A percentile compares a stretch with the other conserved stretches of the same genome.
phyloP scores from a whole-genome alignment of 2,113 vertebrate species.

The Gambusia holbrooki region DNA sequence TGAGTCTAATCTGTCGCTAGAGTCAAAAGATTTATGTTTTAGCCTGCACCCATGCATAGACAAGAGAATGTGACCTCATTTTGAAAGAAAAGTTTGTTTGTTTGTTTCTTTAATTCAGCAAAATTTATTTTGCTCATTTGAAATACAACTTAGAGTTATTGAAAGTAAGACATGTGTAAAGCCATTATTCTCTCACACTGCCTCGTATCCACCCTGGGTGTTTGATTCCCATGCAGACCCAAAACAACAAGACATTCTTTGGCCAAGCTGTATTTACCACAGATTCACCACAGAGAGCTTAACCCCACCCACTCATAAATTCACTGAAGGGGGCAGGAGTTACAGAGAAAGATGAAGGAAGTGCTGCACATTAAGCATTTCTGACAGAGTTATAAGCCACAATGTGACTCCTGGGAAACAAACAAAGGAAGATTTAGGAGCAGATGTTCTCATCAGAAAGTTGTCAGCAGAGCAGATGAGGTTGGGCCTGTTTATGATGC shows the following conservation, averaged over 20 bases:
- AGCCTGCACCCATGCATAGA: background rate
- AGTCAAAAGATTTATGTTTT: conserved; percentile 2
- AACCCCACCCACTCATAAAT: conserved; percentile 66
- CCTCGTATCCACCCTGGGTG: conserved; percentile 41
- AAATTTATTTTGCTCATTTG: background rate
- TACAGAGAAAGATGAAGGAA: conserved; percentile 41
- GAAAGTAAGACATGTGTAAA: conserved; percentile 30
- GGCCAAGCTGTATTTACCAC: conserved; percentile 65
- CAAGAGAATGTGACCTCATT: background rate
- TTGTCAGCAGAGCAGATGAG: background rate
- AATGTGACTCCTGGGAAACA: conserved; percentile 2
- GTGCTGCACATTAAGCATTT: conserved; percentile 33
- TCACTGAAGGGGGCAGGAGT: conserved; percentile 55
- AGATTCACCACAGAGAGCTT: conserved; percentile 56
- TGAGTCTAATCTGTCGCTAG: background rate
- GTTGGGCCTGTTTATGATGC: background rate
- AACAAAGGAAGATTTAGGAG: conserved; percentile 19
- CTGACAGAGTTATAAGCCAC: conserved; percentile 18
- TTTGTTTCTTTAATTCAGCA: background rate
- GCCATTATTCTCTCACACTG: conserved; percentile 22
- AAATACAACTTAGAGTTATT: conserved; percentile 1
- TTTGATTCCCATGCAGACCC: conserved; percentile 67
- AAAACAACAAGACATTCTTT: conserved; percentile 78
- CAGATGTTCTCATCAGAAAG: background rate
- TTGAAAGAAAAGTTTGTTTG: background rate